These are phyloP conservation scores for Euplexia lucipara DNA, from an alignment of 2,888 invertebrate genomes.

Conservation along the genomic window DNA sequence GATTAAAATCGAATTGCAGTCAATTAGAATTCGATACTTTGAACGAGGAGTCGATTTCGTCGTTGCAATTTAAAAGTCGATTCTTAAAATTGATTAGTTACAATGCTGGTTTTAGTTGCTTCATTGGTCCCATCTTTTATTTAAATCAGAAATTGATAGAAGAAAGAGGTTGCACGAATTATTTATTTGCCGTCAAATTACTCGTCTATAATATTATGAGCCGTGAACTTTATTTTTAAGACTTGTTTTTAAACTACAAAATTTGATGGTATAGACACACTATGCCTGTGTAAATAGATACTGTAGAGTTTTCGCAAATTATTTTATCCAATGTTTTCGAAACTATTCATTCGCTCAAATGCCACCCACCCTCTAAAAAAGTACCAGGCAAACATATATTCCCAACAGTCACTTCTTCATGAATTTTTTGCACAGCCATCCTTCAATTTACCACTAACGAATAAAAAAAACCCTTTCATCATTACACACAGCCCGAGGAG, in stretches of 20 bases:
- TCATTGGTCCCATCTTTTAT: conserved; percentile 14
- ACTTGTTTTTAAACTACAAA: neutral
- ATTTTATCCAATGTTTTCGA: neutral
- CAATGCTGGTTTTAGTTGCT: conserved; percentile 14
- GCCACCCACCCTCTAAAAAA: neutral
- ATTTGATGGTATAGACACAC: neutral
- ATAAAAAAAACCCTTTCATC: conserved; percentile 51
- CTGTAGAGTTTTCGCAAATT: neutral
- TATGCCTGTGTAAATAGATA: no score
- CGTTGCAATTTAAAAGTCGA: conserved; percentile 14
- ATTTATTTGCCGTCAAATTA: neutral
- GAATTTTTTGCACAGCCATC: conserved; percentile 26
- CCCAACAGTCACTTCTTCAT: conserved; percentile 19
- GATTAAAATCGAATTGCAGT: conserved; percentile 45
- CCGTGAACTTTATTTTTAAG: neutral
- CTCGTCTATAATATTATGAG: neutral
- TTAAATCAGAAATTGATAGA: neutral
- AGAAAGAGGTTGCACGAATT: conserved; percentile 17
- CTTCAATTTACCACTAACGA: conserved; percentile 29
- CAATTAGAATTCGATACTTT: conserved; percentile 49
- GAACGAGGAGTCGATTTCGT: conserved; percentile 29
- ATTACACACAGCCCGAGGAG: conserved; percentile 59
- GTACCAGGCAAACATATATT: conserved; percentile 42
- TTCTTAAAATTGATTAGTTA: conserved; percentile 35
- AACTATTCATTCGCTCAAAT: neutral